Evolutionary conservation across 2,888 invertebrate genomes (phyloP), one percentile per base, ranked within the genome.

Genomic region (Tanypteryx hageni): DNA sequence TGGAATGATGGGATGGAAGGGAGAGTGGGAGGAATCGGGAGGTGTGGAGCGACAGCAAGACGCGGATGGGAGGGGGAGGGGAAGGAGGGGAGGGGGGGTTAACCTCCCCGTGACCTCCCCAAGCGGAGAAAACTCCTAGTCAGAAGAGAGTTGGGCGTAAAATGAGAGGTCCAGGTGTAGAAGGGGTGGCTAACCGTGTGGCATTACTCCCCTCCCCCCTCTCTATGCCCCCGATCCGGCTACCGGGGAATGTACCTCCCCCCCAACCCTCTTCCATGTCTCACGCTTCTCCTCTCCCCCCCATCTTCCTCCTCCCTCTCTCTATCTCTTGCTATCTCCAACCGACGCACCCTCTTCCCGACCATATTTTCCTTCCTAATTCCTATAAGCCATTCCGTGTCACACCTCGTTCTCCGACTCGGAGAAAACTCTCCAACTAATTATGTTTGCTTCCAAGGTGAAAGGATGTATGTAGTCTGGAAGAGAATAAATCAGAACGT

Each of bases 91-190:
- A n/a, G 11, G 27, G 27, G 76, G 27, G 27, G 22, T 76, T 76
- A 76, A 76, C 76, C 76, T 76, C 76, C 76, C 76, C 27, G 11
- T 76, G 76, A 76, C 76, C 76, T 76, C 76, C 76, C 76, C 76
- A 76, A 76, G 76, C 76, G 76, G 76, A 76, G 76, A 76, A 76
- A 76, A 76, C 76, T 64, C 64, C 14, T n/a, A 22, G 68, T 16
- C 22, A n/a, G 13, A 13, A 22, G 76, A 27, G 27, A 22, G 27
- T 76, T 76, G 76, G 76, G 76, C 76, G 27, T 27, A 7, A 22
- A 44, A 44, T 44, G 44, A 44, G 44, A 68, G 61, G 61, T 61
- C 18, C 61, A 4, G 68, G 68, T 68, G 68, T 68, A 22, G 68
- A 68, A n/a, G 22, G 68, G 68, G 68, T n/a, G 44, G 44, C 44